A percentile compares a stretch with the other conserved stretches of the same genome.
phyloP scores from a whole-genome alignment of 2,113 vertebrate genomes.

The Pungitius pungitius region DNA sequence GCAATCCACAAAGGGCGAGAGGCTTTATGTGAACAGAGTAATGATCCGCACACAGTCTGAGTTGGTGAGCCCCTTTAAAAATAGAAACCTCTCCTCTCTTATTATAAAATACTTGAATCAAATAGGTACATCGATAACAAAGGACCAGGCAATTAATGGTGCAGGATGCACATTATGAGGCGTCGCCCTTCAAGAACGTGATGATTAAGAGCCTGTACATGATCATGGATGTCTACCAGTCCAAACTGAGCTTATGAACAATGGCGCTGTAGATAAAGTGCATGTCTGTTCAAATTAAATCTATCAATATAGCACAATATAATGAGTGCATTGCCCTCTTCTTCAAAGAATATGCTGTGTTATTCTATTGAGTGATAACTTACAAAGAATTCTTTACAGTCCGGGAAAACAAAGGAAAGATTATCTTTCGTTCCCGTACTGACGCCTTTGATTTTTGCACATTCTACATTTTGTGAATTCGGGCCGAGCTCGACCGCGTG shows the following conservation, averaged over 20 bases:
- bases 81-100: not conserved
- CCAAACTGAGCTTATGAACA: not conserved
- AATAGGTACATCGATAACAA: not conserved
- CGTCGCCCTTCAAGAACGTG: constrained; percentile 88
- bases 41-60: not conserved
- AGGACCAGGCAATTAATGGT: not conserved
- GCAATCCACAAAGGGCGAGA: not conserved
- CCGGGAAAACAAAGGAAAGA: not conserved
- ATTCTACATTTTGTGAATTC: constrained; percentile 65
- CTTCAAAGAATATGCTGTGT: not conserved
- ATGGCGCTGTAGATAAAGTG: constrained; percentile 66
- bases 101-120: not conserved
- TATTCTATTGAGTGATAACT: not conserved
- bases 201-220: constrained; percentile 89
- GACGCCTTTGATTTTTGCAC: not conserved
- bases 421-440: not conserved
- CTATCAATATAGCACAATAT: not conserved
- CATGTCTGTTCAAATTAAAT: not conserved
- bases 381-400: not conserved
- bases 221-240: constrained; percentile 12
- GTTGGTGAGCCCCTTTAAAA: not conserved
- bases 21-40: not conserved
- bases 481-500: constrained; percentile 85
- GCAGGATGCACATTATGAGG: not conserved
- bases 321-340: not conserved